A percentile compares a stretch with the other conserved stretches of the same genome.
Conservation (phyloP, 2,113 vertebrate genomes). For the Uria lomvia region DNA sequence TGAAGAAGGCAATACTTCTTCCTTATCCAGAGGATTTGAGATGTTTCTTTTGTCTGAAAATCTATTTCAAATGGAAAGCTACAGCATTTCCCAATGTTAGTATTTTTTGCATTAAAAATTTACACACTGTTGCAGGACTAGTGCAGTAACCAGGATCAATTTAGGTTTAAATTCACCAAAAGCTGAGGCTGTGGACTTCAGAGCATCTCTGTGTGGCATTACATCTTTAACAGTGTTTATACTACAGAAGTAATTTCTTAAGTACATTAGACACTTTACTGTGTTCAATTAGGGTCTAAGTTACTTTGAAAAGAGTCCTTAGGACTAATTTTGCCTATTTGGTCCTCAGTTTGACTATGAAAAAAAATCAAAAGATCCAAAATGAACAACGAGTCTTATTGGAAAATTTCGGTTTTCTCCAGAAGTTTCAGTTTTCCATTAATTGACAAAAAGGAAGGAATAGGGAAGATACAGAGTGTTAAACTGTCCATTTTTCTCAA, state of each 20-base stretch:
- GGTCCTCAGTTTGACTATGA: background rate
- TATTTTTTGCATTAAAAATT: background rate
- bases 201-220: background rate
- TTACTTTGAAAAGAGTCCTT: background rate
- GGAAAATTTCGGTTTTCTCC: background rate
- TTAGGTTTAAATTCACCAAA: background rate
- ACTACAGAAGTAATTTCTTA: background rate
- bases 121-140: background rate
- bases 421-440: background rate
- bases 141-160: background rate
- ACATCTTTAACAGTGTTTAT: background rate
- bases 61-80: background rate
- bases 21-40: background rate
- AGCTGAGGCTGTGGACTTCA: background rate
- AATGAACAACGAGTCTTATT: background rate
- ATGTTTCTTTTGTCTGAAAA: background rate
- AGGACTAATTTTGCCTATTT: background rate
- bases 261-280: background rate
- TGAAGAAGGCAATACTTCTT: background rate
- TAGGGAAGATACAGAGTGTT: background rate
- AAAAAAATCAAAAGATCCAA: background rate
- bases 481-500: background rate
- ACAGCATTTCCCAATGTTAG: background rate
- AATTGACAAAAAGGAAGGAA: background rate
- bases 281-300: background rate